Evolutionary conservation across 2,888 invertebrate genomes (phyloP).

Genomic region (Drosophila siamana): DNA sequence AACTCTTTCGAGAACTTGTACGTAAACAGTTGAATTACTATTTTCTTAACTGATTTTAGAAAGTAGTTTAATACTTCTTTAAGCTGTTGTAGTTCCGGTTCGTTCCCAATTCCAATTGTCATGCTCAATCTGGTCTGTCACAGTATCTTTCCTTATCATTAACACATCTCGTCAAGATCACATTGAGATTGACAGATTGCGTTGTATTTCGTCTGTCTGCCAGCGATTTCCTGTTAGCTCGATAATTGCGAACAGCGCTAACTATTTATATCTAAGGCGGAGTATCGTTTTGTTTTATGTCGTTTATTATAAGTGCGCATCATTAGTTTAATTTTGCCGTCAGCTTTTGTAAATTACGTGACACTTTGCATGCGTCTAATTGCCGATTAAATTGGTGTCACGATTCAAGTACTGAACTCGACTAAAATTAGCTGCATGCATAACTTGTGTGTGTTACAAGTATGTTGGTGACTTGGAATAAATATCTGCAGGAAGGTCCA

Average conservation of each 20-base stretch:
- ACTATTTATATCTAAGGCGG: constrained; percentile 5
- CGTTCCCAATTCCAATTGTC: background rate
- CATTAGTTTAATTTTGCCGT: constrained; percentile 32
- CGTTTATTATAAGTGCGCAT: constrained; percentile 1
- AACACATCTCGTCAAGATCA: background rate
- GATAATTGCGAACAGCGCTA: background rate
- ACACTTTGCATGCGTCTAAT: constrained; percentile 68
- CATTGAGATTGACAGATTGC: background rate
- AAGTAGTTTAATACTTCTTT: background rate
- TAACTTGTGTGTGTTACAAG: background rate
- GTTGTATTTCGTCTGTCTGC: constrained; percentile 6
- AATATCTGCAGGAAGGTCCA: constrained; percentile 25
- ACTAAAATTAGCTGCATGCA: constrained; percentile 36
- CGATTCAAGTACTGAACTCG: constrained; percentile 29
- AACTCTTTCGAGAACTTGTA: background rate
- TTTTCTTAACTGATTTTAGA: background rate
- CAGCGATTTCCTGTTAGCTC: background rate
- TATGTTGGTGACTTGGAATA: background rate
- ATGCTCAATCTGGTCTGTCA: background rate
- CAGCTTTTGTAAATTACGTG: constrained; percentile 40
- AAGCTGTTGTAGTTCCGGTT: background rate
- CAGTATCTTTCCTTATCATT: background rate
- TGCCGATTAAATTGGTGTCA: constrained; percentile 43
- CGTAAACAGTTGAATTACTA: background rate
- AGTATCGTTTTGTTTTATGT: constrained; percentile 10